These are phyloP conservation scores for Aythya baeri DNA, from an alignment of 2,113 vertebrate species.

Conservation along the genomic window DNA sequence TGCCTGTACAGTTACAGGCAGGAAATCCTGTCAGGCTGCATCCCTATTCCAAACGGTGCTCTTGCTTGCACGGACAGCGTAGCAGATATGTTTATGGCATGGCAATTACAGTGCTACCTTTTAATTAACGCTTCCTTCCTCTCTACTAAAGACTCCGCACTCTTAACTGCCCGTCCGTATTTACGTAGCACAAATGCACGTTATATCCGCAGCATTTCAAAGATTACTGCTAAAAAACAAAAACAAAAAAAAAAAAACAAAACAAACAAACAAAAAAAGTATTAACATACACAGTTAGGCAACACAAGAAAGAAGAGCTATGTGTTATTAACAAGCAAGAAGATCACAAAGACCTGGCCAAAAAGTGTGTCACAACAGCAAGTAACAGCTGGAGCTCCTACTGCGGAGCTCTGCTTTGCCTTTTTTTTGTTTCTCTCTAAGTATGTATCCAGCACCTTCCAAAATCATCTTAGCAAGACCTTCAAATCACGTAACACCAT, in stretches of 20 bases:
- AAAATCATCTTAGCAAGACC: background rate
- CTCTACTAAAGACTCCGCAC: background rate
- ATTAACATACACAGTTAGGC: background rate
- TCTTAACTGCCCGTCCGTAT: background rate
- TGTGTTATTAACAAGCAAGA: background rate
- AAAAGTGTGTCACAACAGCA: background rate
- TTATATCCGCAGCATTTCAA: background rate
- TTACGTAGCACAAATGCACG: background rate
- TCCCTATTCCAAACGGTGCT: background rate
- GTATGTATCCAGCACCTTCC: background rate
- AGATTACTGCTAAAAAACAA: background rate
- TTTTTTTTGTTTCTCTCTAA: background rate
- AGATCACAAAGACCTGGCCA: conserved; percentile 13
- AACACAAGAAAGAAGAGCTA: background rate
- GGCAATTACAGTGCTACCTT: background rate
- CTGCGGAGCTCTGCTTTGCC: background rate
- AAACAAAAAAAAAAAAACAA: background rate
- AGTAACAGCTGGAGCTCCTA: conserved; percentile 7
- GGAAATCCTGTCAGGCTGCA: background rate
- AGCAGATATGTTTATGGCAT: background rate
- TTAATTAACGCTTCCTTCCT: background rate
- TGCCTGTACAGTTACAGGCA: background rate
- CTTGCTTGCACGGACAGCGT: background rate
- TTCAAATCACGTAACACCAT: background rate
- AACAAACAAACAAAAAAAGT: background rate